Conservation (phyloP, 2,888 invertebrate species). For the Sarcophaga subvicina region DNA sequence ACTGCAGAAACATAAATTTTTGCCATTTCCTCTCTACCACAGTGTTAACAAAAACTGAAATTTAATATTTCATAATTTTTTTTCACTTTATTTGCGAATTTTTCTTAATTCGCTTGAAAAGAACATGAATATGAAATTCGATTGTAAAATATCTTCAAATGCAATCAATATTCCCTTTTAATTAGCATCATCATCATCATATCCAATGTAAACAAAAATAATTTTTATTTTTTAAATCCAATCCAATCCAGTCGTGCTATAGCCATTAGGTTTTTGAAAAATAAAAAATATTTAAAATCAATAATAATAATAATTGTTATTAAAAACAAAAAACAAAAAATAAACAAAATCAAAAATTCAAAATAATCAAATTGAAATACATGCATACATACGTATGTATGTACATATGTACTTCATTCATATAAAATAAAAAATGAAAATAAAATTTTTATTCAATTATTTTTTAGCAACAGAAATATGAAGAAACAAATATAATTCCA, state of each 20-base stretch:
- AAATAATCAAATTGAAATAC: neutral
- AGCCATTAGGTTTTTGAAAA: slow-evolving; percentile 13
- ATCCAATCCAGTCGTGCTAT: slow-evolving; percentile 25
- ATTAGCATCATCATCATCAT: slow-evolving; percentile 35
- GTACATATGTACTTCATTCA: neutral
- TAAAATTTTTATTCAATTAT: slow-evolving; percentile 21
- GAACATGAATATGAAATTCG: slow-evolving; percentile 6
- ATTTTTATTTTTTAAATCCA: slow-evolving; percentile 32
- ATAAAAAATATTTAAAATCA: slow-evolving; percentile 34
- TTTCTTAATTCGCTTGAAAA: neutral
- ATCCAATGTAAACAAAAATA: neutral
- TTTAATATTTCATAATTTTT: neutral
- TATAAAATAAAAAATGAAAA: neutral
- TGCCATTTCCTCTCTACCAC: neutral
- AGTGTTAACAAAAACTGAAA: slow-evolving; percentile 8
- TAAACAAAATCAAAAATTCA: neutral
- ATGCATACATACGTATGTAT: too few species aligned
- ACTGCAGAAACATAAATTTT: neutral
- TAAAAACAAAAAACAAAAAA: slow-evolving; percentile 15
- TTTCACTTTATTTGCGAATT: too few species aligned
- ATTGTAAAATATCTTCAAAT: slow-evolving; percentile 39
- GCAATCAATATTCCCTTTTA: slow-evolving; percentile 21
- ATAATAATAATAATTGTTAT: slow-evolving; percentile 26
- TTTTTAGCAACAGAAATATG: neutral
- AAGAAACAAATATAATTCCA: slow-evolving; percentile 10